Conservation (phyloP, 2,113 vertebrate species). For the Odontesthes bonariensis region DNA sequence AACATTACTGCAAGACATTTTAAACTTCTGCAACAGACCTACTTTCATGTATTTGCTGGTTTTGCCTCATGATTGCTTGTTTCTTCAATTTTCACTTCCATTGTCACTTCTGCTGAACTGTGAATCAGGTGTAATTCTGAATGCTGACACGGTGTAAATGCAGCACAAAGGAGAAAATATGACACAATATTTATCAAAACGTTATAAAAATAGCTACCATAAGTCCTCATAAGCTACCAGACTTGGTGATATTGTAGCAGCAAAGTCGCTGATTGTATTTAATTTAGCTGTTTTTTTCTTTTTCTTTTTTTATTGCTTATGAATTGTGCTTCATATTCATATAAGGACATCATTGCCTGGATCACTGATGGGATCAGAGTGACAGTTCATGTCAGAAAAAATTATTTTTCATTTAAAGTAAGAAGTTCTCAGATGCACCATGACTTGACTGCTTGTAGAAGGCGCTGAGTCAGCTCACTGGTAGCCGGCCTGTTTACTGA, state of each 20-base stretch:
- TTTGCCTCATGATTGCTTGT: neutral
- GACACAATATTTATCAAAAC: neutral
- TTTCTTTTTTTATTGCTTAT: neutral
- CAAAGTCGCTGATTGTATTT: neutral
- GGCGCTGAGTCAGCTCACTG: slow-evolving; percentile 13
- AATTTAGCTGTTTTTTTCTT: neutral
- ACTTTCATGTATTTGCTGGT: neutral
- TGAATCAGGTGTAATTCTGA: neutral
- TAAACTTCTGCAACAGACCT: slow-evolving; percentile 1
- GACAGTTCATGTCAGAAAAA: neutral
- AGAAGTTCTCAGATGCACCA: neutral
- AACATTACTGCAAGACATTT: neutral
- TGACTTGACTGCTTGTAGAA: neutral
- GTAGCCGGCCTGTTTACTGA: slow-evolving; percentile 32
- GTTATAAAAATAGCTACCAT: neutral
- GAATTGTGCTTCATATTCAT: neutral
- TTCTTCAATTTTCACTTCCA: neutral
- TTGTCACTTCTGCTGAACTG: neutral
- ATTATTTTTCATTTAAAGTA: neutral
- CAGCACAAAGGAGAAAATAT: neutral
- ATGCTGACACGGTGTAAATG: neutral
- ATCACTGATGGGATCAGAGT: slow-evolving; percentile 12
- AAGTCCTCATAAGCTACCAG: slow-evolving; percentile 1
- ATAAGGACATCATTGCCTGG: neutral
- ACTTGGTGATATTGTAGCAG: slow-evolving; percentile 4